A percentile compares a stretch with the other conserved stretches of the same genome.
Conservation (phyloP, 2,797 vertebrate genomes). For the Salarias fasciatus region DNA sequence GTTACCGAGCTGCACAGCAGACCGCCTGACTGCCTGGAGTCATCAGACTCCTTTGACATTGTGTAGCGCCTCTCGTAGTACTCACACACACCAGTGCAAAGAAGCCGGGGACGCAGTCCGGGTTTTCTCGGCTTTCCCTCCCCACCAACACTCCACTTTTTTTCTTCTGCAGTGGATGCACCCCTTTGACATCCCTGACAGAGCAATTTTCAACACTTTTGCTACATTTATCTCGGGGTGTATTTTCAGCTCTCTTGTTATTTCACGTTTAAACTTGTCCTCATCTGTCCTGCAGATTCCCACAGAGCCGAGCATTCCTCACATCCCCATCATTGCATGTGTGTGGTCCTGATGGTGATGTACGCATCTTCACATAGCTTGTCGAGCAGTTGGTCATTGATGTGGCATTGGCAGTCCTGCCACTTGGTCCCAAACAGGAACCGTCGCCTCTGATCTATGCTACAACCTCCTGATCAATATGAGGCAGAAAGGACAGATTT, state of each 20-base stretch:
- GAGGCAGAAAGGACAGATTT: conserved; percentile 52
- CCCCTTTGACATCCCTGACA: conserved; percentile 51
- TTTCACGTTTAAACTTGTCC: conserved; percentile 24
- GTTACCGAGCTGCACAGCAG: conserved; percentile 53
- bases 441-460: conserved; percentile 68
- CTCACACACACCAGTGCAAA: conserved; percentile 59
- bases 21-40: conserved; percentile 64
- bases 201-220: conserved; percentile 30
- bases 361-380: conserved; percentile 36
- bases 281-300: conserved; percentile 32
- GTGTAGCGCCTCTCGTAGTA: conserved; percentile 75
- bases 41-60: conserved; percentile 78
- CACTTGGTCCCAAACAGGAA: conserved; percentile 67
- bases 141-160: conserved; percentile 54
- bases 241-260: conserved; percentile 2
- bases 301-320: conserved; percentile 22
- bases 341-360: conserved; percentile 39
- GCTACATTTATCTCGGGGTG: background rate
- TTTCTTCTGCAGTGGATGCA: conserved; percentile 46
- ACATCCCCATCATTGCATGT: conserved; percentile 33
- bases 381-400: conserved; percentile 58
- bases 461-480: conserved; percentile 55
- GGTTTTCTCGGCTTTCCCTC: conserved; percentile 58
- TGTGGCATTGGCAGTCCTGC: conserved; percentile 71
- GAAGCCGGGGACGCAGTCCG: conserved; percentile 52